These are phyloP conservation scores for Drosophila subpulchrella DNA, from an alignment of 1,140 invertebrate genomes.

Conservation along the genomic window DNA sequence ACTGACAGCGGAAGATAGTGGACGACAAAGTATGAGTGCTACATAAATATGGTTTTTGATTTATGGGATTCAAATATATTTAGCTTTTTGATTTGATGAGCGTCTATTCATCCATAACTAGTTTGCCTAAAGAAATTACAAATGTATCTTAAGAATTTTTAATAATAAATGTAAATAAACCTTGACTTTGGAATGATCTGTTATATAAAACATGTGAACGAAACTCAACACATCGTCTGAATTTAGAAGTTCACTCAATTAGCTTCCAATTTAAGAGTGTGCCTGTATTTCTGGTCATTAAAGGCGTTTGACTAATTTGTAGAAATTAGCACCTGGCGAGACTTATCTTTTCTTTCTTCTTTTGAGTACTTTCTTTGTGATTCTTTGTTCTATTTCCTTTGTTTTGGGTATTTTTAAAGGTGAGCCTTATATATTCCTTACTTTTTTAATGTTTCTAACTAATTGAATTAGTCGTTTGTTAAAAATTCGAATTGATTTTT, in stretches of 20 bases:
- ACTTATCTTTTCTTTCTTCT: neutral
- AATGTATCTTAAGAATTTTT: too few species aligned
- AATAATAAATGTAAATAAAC: neutral
- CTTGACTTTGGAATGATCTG: neutral
- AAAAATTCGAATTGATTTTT: too few species aligned
- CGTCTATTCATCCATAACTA: too few species aligned
- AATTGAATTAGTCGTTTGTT: too few species aligned
- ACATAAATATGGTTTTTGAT: neutral
- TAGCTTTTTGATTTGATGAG: neutral
- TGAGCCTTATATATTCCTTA: neutral
- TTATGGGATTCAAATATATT: neutral
- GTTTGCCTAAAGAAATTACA: too few species aligned
- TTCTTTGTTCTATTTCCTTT: neutral
- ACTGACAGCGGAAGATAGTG: conserved; percentile 2
- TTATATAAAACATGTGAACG: neutral
- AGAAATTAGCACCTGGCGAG: conserved; percentile 26
- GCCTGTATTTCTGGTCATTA: neutral
- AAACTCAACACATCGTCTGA: neutral
- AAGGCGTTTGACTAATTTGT: conserved; percentile 11
- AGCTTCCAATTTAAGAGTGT: conserved; percentile 16
- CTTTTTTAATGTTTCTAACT: too few species aligned
- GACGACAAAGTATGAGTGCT: neutral
- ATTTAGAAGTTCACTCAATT: neutral
- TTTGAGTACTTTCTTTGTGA: neutral
- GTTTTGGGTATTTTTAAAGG: neutral